Base-by-base conservation (phyloP, 2,113 vertebrate genomes). In the Crypturellus undulatus region DNA sequence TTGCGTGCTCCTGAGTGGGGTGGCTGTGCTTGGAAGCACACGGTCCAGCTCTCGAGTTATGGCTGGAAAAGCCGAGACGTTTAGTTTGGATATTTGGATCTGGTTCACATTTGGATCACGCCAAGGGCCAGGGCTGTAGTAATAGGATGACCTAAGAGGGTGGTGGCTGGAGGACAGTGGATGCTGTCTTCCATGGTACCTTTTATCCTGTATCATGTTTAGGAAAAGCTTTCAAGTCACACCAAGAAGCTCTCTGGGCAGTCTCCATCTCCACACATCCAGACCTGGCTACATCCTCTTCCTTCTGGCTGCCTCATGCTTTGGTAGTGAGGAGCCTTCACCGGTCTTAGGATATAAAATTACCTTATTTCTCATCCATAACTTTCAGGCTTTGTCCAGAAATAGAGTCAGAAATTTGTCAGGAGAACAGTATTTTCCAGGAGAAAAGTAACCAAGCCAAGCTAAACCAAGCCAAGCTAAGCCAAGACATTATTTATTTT, bases 351-450 rank as follows among this genome's bases (percentile, higher is more conserved):
- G 12, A 36, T 56, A n/a, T 49, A 16, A 51, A 86, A 56, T 89
- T 43, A 60, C 72, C 72, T 22, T 21, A 78, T 70, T 21, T 54
- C 32, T 80, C 87, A 79, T 84, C 80, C 94, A 52, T 80, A 92
- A 67, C 60, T 49, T 38, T 30, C 34, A 73, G 77, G 43, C 80
- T 86, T 76, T 59, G 91, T 86, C 84, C 84, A 75, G 73, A 91
- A 77, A 38, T 73, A 54, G 60, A 62, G 84, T 85, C 80, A 72
- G 73, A 85, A 89, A 70, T 91, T 84, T 75, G 25, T 80, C 63
- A 56, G 67, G 90, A 85, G 89, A 78, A 69, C 77, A 95, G 89
- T 56, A n/a, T 94, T 92, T 91, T 89, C 78, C 89, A 65, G 67
- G 56, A 60, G 64, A 30, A 77, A 76, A 88, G 72, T 90, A 94